Conservation (phyloP, 2,797 vertebrate genomes). For the Anguilla pacifica region DNA sequence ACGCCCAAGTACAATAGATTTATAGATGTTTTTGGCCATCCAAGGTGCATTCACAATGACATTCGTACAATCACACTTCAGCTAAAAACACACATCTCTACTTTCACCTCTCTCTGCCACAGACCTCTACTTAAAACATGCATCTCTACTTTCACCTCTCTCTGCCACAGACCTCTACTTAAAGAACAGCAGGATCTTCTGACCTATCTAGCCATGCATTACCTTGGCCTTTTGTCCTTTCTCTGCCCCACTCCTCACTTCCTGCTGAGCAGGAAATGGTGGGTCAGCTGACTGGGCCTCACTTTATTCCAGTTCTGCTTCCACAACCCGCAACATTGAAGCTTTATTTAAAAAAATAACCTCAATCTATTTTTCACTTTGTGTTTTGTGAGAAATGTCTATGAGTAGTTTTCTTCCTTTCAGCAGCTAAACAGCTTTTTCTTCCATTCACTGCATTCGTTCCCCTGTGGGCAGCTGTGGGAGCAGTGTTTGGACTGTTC, state of each 20-base stretch:
- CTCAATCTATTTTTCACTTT: conserved; percentile 37
- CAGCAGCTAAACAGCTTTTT: conserved; percentile 51
- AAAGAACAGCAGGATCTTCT: conserved; percentile 55
- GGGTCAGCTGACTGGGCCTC: conserved; percentile 61
- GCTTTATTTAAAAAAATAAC: conserved; percentile 55
- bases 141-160: background rate
- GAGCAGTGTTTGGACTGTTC: conserved; percentile 40
- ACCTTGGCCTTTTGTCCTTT: conserved; percentile 53
- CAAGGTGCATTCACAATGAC: background rate
- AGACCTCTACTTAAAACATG: background rate
- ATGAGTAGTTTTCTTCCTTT: conserved; percentile 40
- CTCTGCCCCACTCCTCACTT: conserved; percentile 42
- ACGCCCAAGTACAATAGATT: background rate
- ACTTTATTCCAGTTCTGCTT: conserved; percentile 55
- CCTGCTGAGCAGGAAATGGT: conserved; percentile 69
- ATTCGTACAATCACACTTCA: background rate
- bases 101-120: background rate
- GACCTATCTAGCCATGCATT: conserved; percentile 57
- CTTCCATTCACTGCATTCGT: conserved; percentile 56
- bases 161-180: background rate
- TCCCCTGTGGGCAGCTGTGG: conserved; percentile 51
- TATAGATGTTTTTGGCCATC: conserved; percentile 3
- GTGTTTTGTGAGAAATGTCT: conserved; percentile 23
- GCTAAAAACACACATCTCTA: background rate
- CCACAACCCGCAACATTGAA: conserved; percentile 55